phyloP scores from a whole-genome alignment of 1,140 invertebrate species.

The Arion vulgaris region DNA sequence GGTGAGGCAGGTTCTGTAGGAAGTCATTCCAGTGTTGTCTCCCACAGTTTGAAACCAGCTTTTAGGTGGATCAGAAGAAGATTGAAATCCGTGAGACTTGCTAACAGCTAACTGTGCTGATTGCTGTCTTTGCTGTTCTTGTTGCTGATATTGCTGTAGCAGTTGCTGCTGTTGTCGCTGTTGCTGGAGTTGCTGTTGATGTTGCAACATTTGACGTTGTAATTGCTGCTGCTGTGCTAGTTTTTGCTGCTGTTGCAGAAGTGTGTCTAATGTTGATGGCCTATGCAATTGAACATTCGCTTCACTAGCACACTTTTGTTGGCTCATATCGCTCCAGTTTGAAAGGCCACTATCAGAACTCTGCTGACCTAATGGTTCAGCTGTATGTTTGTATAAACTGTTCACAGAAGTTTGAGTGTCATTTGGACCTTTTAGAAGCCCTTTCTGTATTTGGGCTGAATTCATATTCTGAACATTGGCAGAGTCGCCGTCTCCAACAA shows the following conservation, averaged over 20 bases:
- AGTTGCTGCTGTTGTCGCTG: conserved; percentile 22
- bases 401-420: background rate
- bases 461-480: conserved; percentile 9
- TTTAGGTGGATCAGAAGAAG: background rate
- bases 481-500: conserved; percentile 16
- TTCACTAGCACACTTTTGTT: conserved; percentile 4
- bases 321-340: background rate
- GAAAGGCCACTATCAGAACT: background rate
- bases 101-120: background rate
- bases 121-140: conserved; percentile 29
- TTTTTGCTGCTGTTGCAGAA: conserved; percentile 34
- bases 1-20: background rate
- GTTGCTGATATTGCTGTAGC: conserved; percentile 23
- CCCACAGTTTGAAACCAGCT: background rate
- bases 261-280: conserved; percentile 7
- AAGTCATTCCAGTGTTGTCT: background rate
- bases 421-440: background rate
- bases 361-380: background rate
- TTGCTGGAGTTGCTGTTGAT: conserved; percentile 30
- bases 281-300: background rate
- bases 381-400: background rate
- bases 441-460: background rate
- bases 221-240: conserved; percentile 34
- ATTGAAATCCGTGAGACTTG: conserved; percentile 10
- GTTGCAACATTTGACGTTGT: conserved; percentile 29